A percentile compares a stretch with the other conserved stretches of the same genome.
Evolutionary conservation across 1,140 invertebrate genomes (phyloP).

Genomic region (Drosophila lowei): DNA sequence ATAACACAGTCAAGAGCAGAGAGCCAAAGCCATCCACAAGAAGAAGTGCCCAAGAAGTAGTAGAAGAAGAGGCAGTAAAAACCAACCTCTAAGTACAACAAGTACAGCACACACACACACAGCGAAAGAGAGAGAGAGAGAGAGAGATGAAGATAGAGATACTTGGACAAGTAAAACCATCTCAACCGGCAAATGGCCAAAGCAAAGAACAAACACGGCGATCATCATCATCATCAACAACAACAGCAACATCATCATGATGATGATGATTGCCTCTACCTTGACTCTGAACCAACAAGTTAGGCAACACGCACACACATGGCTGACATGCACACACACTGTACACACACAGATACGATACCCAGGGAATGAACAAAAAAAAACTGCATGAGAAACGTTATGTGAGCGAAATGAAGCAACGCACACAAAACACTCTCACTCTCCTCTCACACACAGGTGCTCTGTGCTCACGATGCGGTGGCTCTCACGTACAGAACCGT

Average conservation of each 20-base stretch:
- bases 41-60: conserved; percentile 8
- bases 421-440: conserved; percentile 76
- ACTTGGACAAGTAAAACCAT: conserved; percentile 47
- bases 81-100: conserved; percentile 72
- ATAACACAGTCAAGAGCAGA: conserved; percentile 52
- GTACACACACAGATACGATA: conserved; percentile 24
- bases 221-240: conserved; percentile 9
- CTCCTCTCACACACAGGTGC: conserved; percentile 62
- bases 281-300: conserved; percentile 78
- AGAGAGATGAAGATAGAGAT: conserved; percentile 1
- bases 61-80: conserved; percentile 11
- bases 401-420: conserved; percentile 74
- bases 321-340: conserved; percentile 6
- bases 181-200: conserved; percentile 75
- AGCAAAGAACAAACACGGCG: conserved; percentile 44
- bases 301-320: background rate
- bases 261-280: conserved; percentile 74
- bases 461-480: conserved; percentile 14
- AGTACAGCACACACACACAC: conserved; percentile 55
- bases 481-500: background rate
- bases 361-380: conserved; percentile 34
- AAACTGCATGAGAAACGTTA: conserved; percentile 82
- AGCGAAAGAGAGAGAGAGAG: conserved; percentile 4
- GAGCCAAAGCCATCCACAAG: background rate
- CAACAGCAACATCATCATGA: conserved; percentile 49